Percentiles rank a stretch among this genome's conserved stretches.
Evolutionary conservation across 2,797 vertebrate genomes (phyloP).

Genomic region (Characodon lateralis): DNA sequence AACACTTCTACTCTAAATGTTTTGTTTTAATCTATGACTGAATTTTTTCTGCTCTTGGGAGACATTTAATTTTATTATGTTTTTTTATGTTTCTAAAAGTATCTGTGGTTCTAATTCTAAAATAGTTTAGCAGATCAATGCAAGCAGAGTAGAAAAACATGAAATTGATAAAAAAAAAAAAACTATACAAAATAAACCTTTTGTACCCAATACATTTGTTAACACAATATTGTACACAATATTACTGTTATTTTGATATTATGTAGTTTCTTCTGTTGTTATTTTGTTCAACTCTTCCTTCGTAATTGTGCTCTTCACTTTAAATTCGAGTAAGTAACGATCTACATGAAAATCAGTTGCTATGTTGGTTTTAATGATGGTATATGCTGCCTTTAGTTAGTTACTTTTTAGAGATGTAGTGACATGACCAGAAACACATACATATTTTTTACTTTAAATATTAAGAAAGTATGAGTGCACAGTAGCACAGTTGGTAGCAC

Average conservation of each 20-base stretch:
- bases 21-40: background rate
- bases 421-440: too few species aligned
- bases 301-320: too few species aligned
- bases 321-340: too few species aligned
- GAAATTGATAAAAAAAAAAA: background rate
- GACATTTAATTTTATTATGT: too few species aligned
- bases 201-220: background rate
- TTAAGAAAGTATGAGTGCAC: too few species aligned
- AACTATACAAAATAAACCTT: background rate
- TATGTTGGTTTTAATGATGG: too few species aligned
- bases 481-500: too few species aligned
- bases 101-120: background rate
- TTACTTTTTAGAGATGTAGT: too few species aligned
- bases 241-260: background rate
- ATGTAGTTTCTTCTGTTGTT: background rate
- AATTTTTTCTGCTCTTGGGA: background rate
- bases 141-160: background rate
- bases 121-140: background rate
- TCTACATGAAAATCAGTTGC: too few species aligned
- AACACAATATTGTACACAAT: background rate
- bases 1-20: background rate
- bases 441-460: too few species aligned
- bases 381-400: too few species aligned
- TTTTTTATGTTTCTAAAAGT: too few species aligned
- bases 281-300: background rate